Conservation (phyloP, 2,113 vertebrate species). For the Ochotona princeps region DNA sequence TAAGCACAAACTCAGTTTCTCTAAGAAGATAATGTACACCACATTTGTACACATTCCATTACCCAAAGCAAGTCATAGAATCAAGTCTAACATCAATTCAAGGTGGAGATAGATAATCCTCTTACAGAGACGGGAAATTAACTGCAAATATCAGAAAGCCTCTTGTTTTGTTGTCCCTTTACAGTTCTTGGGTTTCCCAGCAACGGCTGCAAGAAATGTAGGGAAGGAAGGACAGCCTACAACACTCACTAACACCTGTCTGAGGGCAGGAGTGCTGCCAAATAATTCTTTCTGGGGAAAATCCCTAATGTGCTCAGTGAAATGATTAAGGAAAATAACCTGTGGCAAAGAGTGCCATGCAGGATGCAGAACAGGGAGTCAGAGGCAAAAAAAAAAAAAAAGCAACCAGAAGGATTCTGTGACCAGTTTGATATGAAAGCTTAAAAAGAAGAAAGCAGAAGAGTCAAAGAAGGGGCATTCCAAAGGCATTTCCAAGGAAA, state of each 20-base stretch:
- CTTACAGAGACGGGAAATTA: neutral
- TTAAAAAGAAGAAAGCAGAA: neutral
- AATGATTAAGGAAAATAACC: neutral
- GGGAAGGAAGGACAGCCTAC: neutral
- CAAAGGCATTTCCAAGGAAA: conserved; percentile 16
- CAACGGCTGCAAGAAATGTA: neutral
- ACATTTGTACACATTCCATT: neutral
- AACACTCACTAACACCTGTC: neutral
- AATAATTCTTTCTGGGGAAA: neutral
- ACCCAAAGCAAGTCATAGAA: neutral
- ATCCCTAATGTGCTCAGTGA: neutral
- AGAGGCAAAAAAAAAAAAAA: neutral
- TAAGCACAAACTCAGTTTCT: neutral
- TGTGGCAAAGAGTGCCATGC: neutral
- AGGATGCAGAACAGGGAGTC: neutral
- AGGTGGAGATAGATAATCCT: neutral
- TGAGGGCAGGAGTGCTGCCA: neutral
- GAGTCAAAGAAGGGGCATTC: neutral
- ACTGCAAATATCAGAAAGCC: neutral
- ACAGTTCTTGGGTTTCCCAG: neutral
- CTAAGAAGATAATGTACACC: neutral
- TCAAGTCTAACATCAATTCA: neutral
- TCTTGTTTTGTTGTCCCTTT: conserved; percentile 1
- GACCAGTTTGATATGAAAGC: neutral
- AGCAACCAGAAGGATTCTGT: neutral